These are phyloP conservation scores for Thera britannica DNA, from an alignment of 2,888 invertebrate species.

Conservation along the genomic window DNA sequence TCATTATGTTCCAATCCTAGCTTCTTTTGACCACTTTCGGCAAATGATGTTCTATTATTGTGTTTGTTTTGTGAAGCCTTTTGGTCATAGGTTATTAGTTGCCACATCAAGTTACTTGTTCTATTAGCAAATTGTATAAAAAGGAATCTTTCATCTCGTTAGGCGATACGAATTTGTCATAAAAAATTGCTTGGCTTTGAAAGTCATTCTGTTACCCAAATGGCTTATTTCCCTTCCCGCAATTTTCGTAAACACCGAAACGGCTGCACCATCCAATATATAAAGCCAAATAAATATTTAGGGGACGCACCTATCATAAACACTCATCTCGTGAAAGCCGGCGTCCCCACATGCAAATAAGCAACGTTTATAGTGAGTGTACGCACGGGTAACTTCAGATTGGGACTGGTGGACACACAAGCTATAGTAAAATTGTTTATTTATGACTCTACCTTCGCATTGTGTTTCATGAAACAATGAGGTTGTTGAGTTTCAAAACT, in stretches of 20 bases:
- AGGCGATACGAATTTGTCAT: not conserved
- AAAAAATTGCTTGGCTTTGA: slow-evolving; percentile 3
- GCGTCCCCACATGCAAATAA: slow-evolving; percentile 78
- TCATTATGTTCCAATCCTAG: too few relatives aligned
- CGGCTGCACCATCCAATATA: slow-evolving; percentile 39
- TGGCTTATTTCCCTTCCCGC: slow-evolving; percentile 32
- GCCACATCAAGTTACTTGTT: too few relatives aligned
- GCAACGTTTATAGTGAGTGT: slow-evolving; percentile 63
- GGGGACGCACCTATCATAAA: slow-evolving; percentile 54
- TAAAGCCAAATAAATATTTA: slow-evolving; percentile 48
- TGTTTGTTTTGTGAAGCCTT: too few relatives aligned
- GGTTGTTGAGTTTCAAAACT: not conserved
- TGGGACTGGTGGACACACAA: slow-evolving; percentile 27
- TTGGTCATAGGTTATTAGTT: too few relatives aligned
- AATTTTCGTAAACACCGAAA: slow-evolving; percentile 39
- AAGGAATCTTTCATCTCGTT: not conserved
- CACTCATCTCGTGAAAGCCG: slow-evolving; percentile 74
- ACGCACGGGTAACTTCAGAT: slow-evolving; percentile 52
- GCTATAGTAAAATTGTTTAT: not conserved
- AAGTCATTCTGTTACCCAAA: slow-evolving; percentile 38
- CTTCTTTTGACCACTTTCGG: too few relatives aligned
- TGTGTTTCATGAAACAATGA: slow-evolving; percentile 5
- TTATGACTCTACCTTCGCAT: not conserved
- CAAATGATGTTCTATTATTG: too few relatives aligned
- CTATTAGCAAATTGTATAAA: too few relatives aligned